A percentile compares a stretch with the other conserved stretches of the same genome.
Evolutionary conservation across 2,113 vertebrate species (phyloP).

Genomic region (Ameiurus melas): DNA sequence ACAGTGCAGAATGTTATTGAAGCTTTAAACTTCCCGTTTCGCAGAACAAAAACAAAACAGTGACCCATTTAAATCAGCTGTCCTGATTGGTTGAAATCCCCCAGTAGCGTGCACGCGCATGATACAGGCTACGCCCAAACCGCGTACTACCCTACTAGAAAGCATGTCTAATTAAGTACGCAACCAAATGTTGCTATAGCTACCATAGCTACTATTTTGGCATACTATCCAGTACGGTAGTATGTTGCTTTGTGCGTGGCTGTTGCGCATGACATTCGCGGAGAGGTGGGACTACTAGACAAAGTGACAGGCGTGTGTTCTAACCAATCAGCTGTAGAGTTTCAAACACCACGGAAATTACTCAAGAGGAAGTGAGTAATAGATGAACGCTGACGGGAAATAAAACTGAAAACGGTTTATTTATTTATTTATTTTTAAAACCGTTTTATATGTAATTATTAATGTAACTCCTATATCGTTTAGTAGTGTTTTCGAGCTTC

Average conservation of each 20-base stretch:
- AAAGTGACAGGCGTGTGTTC: slow-evolving; percentile 26
- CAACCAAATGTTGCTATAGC: background rate
- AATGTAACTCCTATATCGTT: background rate
- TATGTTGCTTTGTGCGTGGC: no score
- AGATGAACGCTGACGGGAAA: background rate
- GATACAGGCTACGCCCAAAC: background rate
- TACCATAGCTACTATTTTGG: background rate
- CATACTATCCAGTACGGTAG: background rate
- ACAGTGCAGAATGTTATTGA: background rate
- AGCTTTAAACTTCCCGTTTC: background rate
- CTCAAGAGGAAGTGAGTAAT: slow-evolving; percentile 45
- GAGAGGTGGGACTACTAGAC: background rate
- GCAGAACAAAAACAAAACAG: background rate
- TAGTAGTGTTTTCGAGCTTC: background rate
- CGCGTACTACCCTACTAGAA: background rate
- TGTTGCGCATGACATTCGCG: background rate
- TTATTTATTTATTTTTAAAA: no score
- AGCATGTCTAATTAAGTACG: background rate
- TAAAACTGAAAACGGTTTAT: slow-evolving; percentile 2
- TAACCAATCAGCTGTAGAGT: slow-evolving; percentile 39
- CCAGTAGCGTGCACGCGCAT: background rate
- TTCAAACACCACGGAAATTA: background rate
- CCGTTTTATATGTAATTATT: background rate
- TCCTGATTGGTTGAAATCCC: background rate
- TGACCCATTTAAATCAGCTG: slow-evolving; percentile 1